phyloP scores from a whole-genome alignment of 2,888 invertebrate species.

The Heliconius aoede region DNA sequence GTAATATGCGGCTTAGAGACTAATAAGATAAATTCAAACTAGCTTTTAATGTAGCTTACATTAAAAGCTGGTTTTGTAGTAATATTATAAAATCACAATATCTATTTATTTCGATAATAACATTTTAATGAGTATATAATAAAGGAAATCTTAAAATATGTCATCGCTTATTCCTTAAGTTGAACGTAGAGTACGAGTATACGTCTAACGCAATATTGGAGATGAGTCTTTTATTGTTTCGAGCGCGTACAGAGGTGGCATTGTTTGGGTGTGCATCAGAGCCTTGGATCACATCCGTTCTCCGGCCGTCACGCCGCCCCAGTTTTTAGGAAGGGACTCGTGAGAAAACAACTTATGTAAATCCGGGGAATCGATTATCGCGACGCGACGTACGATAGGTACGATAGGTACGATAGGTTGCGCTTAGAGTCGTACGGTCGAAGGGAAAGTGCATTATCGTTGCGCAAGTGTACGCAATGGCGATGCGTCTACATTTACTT shows the following conservation, averaged over 20 bases:
- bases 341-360: constrained; percentile 79
- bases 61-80: constrained; percentile 8
- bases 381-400: constrained; percentile 62
- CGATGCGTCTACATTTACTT: constrained; percentile 44
- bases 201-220: constrained; percentile 17
- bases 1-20: neutral
- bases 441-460: constrained; percentile 76
- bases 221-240: constrained; percentile 18
- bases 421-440: constrained; percentile 53
- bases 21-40: neutral
- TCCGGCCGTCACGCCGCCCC: constrained; percentile 69
- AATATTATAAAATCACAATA: no score
- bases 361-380: constrained; percentile 79
- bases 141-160: neutral
- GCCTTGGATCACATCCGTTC: constrained; percentile 76
- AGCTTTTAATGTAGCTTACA: neutral
- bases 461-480: constrained; percentile 61
- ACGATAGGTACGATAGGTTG: constrained; percentile 60
- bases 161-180: neutral
- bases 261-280: constrained; percentile 49
- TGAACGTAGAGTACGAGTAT: neutral
- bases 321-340: constrained; percentile 73
- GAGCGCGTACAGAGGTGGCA: constrained; percentile 16
- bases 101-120: neutral
- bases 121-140: neutral